These are phyloP conservation scores for Coendou prehensilis DNA, from an alignment of 2,797 vertebrate species.

Conservation along the genomic window DNA sequence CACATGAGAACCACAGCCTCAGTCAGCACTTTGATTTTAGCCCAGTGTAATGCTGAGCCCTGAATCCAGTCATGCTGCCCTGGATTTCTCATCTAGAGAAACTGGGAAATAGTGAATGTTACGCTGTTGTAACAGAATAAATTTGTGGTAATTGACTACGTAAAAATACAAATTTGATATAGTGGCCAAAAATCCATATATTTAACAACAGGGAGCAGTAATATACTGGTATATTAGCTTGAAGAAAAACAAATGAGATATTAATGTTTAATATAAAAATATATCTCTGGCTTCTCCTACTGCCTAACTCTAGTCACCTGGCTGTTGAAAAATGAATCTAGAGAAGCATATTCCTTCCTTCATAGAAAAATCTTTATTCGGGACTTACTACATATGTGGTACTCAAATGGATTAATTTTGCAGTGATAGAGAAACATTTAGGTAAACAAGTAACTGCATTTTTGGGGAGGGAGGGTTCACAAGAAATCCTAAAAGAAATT, in stretches of 20 bases:
- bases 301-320: not conserved
- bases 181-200: not conserved
- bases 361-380: not conserved
- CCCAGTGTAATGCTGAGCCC: not conserved
- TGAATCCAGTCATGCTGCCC: not conserved
- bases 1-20: not conserved
- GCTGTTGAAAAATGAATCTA: not conserved
- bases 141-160: not conserved
- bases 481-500: not conserved
- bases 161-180: not conserved
- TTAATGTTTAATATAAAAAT: not conserved
- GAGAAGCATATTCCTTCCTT: not conserved
- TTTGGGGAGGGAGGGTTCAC: not conserved
- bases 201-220: not conserved
- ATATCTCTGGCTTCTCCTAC: not conserved
- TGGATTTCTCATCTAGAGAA: not conserved
- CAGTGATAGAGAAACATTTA: conserved; percentile 1
- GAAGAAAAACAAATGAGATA: not conserved
- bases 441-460: not conserved
- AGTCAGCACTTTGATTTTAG: not conserved
- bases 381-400: not conserved
- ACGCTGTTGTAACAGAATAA: not conserved
- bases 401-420: conserved; percentile 33
- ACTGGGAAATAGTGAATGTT: not conserved
- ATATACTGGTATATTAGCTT: not conserved